A percentile compares a stretch with the other conserved stretches of the same genome.
These are phyloP conservation scores for Fregata magnificens DNA, from an alignment of 2,113 vertebrate species.

Conservation along the genomic window DNA sequence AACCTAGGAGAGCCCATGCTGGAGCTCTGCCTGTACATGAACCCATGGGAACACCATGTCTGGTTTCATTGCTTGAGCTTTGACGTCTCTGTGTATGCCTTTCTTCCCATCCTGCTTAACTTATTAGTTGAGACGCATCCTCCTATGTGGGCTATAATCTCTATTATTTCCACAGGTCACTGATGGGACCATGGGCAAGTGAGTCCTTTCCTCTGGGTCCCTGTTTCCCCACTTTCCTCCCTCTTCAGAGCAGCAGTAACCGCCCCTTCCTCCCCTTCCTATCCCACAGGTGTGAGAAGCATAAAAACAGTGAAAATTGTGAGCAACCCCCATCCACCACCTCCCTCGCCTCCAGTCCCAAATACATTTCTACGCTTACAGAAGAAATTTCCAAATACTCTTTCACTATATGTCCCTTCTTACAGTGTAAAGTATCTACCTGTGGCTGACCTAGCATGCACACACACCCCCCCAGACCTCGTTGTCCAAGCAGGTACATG, in stretches of 20 bases:
- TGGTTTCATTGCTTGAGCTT: not conserved
- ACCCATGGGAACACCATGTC: not conserved
- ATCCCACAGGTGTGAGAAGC: not conserved
- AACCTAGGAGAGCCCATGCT: not conserved
- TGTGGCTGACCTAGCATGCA: not conserved
- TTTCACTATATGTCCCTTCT: not conserved
- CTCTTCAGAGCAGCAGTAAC: not conserved
- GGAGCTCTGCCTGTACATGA: not conserved
- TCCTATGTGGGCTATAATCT: not conserved
- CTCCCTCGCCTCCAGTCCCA: not conserved
- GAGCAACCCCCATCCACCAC: not conserved
- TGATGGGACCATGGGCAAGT: accelerated
- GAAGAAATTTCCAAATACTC: not conserved
- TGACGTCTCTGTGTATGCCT: not conserved
- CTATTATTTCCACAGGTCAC: not conserved
- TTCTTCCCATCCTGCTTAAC: not conserved
- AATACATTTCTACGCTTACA: not conserved
- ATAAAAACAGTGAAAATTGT: not conserved
- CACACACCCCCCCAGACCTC: not conserved
- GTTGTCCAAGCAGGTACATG: not conserved
- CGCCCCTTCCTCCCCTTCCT: not conserved
- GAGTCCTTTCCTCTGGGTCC: not conserved
- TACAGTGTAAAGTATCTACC: not conserved
- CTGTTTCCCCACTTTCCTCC: not conserved
- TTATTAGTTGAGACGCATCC: not conserved